These are phyloP conservation scores for Phania funesta DNA, from an alignment of 2,888 invertebrate genomes.

Conservation along the genomic window DNA sequence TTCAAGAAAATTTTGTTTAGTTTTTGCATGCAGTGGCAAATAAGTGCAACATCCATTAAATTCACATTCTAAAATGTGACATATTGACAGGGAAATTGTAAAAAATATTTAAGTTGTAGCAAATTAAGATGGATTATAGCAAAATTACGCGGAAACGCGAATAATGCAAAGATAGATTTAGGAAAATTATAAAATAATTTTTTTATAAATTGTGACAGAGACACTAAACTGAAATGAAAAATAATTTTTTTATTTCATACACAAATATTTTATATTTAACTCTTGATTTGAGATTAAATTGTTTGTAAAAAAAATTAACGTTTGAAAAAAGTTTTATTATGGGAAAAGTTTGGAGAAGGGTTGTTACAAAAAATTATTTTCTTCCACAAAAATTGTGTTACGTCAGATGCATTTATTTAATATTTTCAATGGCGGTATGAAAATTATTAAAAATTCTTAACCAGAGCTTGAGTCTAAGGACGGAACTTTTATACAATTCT, in stretches of 20 bases:
- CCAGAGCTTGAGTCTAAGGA: no score
- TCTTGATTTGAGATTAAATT: no score
- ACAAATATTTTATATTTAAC: not conserved
- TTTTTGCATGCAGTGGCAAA: not conserved
- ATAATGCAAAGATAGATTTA: no score
- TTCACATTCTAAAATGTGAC: constrained; percentile 26
- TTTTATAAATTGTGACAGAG: constrained; percentile 13
- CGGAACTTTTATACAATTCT: no score
- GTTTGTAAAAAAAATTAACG: no score
- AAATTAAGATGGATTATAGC: constrained; percentile 49
- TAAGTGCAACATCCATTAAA: constrained; percentile 48
- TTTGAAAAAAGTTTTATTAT: no score
- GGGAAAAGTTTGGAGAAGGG: no score
- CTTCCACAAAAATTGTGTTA: no score
- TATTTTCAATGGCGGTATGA: no score
- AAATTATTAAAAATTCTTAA: no score
- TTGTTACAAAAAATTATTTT: no score
- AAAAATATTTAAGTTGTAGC: constrained; percentile 34
- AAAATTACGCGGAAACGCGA: constrained; percentile 60
- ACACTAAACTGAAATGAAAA: not conserved
- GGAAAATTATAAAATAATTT: not conserved
- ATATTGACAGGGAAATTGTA: constrained; percentile 25
- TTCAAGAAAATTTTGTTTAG: constrained; percentile 17
- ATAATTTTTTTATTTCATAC: not conserved
- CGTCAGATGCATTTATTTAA: no score